phyloP scores from a whole-genome alignment of 2,797 vertebrate species.

The Sebastes aleutianus region DNA sequence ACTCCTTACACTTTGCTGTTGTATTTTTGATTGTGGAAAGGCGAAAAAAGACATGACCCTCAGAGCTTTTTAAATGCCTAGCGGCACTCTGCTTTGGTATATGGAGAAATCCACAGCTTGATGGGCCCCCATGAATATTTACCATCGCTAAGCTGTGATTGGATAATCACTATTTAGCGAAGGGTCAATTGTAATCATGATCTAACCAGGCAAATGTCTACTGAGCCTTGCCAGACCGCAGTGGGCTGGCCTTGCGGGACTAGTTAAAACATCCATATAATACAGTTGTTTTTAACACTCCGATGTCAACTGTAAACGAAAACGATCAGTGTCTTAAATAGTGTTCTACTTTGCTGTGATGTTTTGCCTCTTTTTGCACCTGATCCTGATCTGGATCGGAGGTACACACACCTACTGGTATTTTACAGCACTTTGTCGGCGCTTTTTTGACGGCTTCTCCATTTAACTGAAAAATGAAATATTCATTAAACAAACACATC shows the following conservation, averaged over 20 bases:
- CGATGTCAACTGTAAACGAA: neutral
- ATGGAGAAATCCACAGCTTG: neutral
- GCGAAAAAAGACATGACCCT: no score
- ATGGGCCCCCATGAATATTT: neutral
- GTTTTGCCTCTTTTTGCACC: neutral
- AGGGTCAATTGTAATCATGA: neutral
- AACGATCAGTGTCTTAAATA: neutral
- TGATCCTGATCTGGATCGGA: neutral
- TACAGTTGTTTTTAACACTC: neutral
- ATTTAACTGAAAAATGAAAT: constrained; percentile 38
- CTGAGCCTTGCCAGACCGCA: neutral
- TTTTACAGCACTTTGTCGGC: constrained; percentile 5
- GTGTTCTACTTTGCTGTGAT: neutral
- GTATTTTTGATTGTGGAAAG: no score
- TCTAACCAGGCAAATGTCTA: neutral
- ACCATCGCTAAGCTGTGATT: neutral
- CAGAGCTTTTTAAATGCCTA: no score
- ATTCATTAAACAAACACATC: constrained; percentile 47
- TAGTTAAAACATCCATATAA: neutral
- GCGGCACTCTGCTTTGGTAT: neutral
- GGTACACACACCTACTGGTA: neutral
- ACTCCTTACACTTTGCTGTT: no score
- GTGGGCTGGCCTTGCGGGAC: neutral
- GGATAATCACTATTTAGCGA: neutral
- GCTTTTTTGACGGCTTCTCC: neutral